Evolutionary conservation across 1,140 invertebrate genomes (phyloP), one percentile per base, ranked within the genome.

Genomic region (Scylla paramamosain): DNA sequence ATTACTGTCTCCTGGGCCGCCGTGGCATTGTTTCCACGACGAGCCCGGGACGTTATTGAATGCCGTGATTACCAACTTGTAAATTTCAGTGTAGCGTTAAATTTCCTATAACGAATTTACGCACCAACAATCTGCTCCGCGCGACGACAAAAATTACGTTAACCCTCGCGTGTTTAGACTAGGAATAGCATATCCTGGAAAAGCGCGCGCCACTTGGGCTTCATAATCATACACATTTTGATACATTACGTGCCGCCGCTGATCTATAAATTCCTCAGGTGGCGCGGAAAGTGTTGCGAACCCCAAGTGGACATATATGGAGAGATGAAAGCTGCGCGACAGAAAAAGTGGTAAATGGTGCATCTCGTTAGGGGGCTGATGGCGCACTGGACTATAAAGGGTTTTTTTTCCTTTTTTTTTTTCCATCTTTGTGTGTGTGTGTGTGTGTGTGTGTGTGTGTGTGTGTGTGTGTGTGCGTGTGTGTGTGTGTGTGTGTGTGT

Each of bases 191-290:
- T 77, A 77, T 77, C 67, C 20, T 77, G 67, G 67, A 77, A 59
- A 77, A 25, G 20, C 67, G 67, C 16, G 0, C 25, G 67, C 67
- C 67, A 77, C 67, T 77, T 77, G 67, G 67, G 67, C 25, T 77
- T 77, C 67, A 77, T 77, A 77, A 77, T 77, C 67, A 77, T 77
- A 77, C 25, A 77, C 67, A 77, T 77, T 77, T n/a, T 77, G 67
- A 77, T 77, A 77, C 25, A n/a, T n/a, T 77, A 77, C 67, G 67
- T 20, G 67, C 67, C 67, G n/a, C 20, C 25, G n/a, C 67, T 77
- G 67, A 77, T 77, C 67, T 77, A 77, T 77, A 77, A 77, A 77
- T 77, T 77, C 67, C 67, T 77, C 20, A 7, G 67, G 67, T 77
- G 67, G 67, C 67, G 67, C 4, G 16, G 67, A 20, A 77, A 77